Percentiles rank a stretch among this genome's conserved stretches.
These are phyloP conservation scores for Ficedula albicollis DNA, from an alignment of 2,797 vertebrate species.

Conservation along the genomic window DNA sequence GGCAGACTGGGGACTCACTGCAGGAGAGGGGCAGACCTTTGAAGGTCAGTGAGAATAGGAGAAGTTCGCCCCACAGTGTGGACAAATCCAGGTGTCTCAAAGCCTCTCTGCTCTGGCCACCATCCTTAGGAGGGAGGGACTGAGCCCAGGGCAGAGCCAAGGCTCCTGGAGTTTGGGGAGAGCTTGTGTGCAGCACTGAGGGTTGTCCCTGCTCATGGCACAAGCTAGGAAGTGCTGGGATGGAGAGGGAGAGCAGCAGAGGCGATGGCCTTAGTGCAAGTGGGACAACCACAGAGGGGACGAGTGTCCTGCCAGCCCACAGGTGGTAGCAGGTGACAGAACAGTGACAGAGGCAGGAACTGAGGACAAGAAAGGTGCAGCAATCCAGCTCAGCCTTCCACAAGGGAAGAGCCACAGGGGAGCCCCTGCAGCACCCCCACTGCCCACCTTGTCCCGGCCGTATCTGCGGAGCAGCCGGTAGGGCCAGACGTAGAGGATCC, in stretches of 20 bases:
- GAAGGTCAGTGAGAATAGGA: neutral
- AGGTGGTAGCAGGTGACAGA: neutral
- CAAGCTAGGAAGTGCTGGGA: accelerated
- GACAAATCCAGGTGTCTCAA: neutral
- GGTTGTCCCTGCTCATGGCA: neutral
- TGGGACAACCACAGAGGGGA: neutral
- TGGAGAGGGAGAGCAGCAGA: neutral
- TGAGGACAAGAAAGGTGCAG: neutral
- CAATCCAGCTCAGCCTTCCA: neutral
- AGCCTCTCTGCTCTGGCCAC: neutral
- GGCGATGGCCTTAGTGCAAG: neutral
- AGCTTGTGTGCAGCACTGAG: neutral
- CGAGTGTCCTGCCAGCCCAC: accelerated
- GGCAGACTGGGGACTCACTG: neutral
- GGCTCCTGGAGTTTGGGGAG: neutral
- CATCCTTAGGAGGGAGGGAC: neutral
- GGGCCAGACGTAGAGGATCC: slow-evolving; percentile 85
- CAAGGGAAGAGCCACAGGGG: neutral
- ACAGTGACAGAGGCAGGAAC: accelerated
- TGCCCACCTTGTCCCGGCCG: slow-evolving; percentile 89
- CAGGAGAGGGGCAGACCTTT: neutral
- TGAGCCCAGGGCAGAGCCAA: neutral
- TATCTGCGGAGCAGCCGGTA: slow-evolving; percentile 95
- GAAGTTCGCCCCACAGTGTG: accelerated
- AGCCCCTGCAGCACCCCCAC: accelerated